Base-by-base conservation (phyloP, 2,113 vertebrate genomes). In the Mus spicilegus region DNA sequence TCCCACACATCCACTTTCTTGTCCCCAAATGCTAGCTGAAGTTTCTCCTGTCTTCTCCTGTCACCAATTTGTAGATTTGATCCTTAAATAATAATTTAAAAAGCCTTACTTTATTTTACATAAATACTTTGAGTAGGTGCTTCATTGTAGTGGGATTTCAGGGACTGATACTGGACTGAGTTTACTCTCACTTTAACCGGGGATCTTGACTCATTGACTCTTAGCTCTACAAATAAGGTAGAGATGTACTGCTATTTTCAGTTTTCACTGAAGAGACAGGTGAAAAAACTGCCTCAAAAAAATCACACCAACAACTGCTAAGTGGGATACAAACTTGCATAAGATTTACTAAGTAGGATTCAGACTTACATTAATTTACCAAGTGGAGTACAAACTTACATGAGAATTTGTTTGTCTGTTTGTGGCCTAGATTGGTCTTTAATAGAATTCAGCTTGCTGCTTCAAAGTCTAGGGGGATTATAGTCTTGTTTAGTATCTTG, bases 191-290 rank as follows among this genome's bases (percentile, higher is more conserved):
- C 82, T 96, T 76, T 89, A 61, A 54, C 65, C 17, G 65, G 72
- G 33, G 90, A 88, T 88, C 87, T 58, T 80, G 58, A 61, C 49
- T 95, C 75, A 87, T 69, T 82, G 58, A 54, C 33, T 87, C 22
- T 49, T 4, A 85, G 4, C 58, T 22, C 39, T 89, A 0, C 24
- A 85, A 67, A 46, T 76, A 39, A 86, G 78, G 1, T 94, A 11
- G 20, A 56, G 58, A 33, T 11, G 13, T 67, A 4, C 49, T 81
- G 6, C 65, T 91, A 19, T 88, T 96, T 91, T 94, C 65, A 88
- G 70, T 94, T 94, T 46, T 63, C 24, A 72, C 0, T 58, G 19
- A 92, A 75, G 46, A 95, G 39, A 24, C 51, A 77, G 81, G 51
- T 76, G 20, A 87, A 85, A 76, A 84, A 87, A 82, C 69, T 92